These are phyloP conservation scores for Seriola rivoliana DNA, from an alignment of 2,113 vertebrate genomes.

Conservation along the genomic window DNA sequence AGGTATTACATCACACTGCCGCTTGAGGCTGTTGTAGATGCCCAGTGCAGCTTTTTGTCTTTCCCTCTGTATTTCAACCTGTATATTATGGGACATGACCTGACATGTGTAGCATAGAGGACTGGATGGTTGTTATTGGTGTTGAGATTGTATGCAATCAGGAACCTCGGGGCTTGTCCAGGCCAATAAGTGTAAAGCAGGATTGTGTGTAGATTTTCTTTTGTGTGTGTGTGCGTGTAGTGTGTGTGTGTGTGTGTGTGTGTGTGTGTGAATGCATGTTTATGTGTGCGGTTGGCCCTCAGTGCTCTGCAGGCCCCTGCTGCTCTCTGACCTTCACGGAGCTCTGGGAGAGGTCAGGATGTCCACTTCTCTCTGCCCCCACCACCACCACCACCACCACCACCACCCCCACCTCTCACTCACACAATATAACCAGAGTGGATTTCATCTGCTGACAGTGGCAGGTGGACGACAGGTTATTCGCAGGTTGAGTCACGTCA, in stretches of 20 bases:
- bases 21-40: not conserved
- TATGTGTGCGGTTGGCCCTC: not conserved
- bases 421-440: slow-evolving; percentile 15
- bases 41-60: slow-evolving; percentile 11
- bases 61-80: not conserved
- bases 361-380: slow-evolving; percentile 21
- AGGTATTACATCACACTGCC: not conserved
- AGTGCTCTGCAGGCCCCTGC: not conserved
- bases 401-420: slow-evolving; percentile 21
- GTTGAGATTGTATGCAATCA: slow-evolving; percentile 12
- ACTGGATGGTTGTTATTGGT: not conserved
- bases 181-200: not conserved
- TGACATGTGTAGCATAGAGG: not conserved
- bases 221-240: not conserved
- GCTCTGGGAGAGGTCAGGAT: slow-evolving; percentile 47
- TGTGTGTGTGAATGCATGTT: slow-evolving; percentile 2
- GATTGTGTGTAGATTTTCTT: not conserved
- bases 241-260: not conserved
- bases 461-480: slow-evolving; percentile 45
- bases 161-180: slow-evolving; percentile 24
- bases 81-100: not conserved
- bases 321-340: slow-evolving; percentile 48
- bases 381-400: no score
- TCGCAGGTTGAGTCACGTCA: slow-evolving; percentile 47
- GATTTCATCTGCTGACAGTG: slow-evolving; percentile 31